Evolutionary conservation across 2,888 invertebrate species (phyloP).

Genomic region (Drosophila parthenogenetica): DNA sequence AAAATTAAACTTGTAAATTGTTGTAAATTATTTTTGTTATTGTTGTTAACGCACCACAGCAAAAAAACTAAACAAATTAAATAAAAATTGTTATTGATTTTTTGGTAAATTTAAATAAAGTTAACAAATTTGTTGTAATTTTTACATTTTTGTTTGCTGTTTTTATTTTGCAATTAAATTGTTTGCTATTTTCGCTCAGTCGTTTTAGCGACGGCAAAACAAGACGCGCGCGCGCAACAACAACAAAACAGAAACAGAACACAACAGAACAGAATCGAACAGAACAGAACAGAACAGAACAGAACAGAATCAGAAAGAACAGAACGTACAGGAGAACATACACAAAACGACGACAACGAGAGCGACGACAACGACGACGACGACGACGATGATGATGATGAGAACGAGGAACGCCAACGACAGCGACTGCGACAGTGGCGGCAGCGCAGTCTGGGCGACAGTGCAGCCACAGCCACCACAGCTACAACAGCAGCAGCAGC

Average conservation of each 20-base stretch:
- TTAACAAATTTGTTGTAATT: slow-evolving; percentile 1
- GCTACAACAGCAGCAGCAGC: slow-evolving; percentile 29
- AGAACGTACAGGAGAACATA: slow-evolving; percentile 32
- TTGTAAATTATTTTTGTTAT: not conserved
- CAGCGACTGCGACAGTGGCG: slow-evolving; percentile 17
- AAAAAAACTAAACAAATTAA: slow-evolving; percentile 19
- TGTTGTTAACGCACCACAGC: slow-evolving; percentile 21
- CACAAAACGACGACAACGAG: slow-evolving; percentile 32
- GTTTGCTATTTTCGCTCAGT: not conserved
- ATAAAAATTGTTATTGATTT: not conserved
- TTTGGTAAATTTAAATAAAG: not conserved
- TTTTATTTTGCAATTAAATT: not conserved
- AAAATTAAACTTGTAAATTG: slow-evolving; percentile 6
- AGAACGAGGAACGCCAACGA: slow-evolving; percentile 17
- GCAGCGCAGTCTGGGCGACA: slow-evolving; percentile 38
- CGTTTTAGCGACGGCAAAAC: slow-evolving; percentile 80
- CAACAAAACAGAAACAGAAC: slow-evolving; percentile 47
- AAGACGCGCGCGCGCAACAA: slow-evolving; percentile 55
- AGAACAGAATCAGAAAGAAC: slow-evolving; percentile 28
- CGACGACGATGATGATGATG: slow-evolving; percentile 19
- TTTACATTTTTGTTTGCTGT: slow-evolving; percentile 4
- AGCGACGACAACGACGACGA: slow-evolving; percentile 27
- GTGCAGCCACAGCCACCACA: slow-evolving; percentile 49
- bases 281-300: slow-evolving; percentile 19
- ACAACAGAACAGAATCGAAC: slow-evolving; percentile 42